Conservation (phyloP, 1,140 invertebrate species). For the Ruditapes philippinarum region DNA sequence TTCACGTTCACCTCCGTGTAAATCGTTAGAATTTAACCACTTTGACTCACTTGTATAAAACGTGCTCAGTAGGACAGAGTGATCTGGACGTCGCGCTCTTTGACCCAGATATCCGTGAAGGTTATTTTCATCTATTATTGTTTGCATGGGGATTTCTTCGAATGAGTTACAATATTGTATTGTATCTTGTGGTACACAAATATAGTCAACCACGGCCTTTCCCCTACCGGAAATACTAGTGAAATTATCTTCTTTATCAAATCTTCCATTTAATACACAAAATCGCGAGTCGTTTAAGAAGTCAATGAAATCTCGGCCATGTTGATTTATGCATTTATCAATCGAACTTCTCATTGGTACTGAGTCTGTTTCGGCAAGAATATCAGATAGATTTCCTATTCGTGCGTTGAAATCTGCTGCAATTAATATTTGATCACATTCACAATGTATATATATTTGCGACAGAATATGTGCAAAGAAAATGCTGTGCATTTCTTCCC, state of each 20-base stretch:
- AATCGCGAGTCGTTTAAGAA: conserved; percentile 60
- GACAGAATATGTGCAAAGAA: conserved; percentile 49
- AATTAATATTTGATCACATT: conserved; percentile 22
- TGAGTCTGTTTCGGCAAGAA: background rate
- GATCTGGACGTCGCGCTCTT: conserved; percentile 52
- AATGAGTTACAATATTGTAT: conserved; percentile 13
- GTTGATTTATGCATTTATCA: conserved; percentile 58
- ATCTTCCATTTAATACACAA: conserved; percentile 52
- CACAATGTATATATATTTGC: conserved; percentile 12
- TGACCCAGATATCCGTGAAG: conserved; percentile 38
- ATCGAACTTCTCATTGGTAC: background rate
- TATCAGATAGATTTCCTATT: conserved; percentile 10
- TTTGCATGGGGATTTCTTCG: background rate
- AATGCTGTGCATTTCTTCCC: conserved; percentile 37
- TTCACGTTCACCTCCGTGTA: background rate
- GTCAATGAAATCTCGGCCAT: conserved; percentile 48
- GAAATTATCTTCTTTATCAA: background rate
- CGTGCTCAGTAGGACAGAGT: background rate
- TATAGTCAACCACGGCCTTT: conserved; percentile 56
- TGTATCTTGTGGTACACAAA: conserved; percentile 47
- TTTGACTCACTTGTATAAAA: background rate
- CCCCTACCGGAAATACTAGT: conserved; percentile 21
- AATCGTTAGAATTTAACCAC: background rate
- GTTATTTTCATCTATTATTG: background rate
- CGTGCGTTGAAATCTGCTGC: conserved; percentile 39